Conservation (phyloP, 2,888 invertebrate genomes). For the Frankliniella intonsa region DNA sequence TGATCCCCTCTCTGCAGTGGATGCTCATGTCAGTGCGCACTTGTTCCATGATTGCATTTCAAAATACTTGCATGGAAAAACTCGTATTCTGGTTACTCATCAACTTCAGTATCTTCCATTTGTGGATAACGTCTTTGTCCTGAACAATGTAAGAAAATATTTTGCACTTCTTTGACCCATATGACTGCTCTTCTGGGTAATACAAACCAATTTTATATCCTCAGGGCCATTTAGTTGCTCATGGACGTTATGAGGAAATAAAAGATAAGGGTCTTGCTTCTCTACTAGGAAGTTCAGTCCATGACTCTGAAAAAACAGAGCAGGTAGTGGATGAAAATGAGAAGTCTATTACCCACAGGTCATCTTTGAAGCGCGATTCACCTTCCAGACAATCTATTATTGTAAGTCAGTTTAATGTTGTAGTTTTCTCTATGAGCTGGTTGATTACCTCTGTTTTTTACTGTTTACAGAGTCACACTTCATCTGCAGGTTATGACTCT, state of each 20-base stretch:
- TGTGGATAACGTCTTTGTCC: conserved; percentile 60
- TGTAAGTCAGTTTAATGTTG: background rate
- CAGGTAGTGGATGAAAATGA: background rate
- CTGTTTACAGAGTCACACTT: background rate
- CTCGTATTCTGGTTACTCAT: conserved; percentile 75
- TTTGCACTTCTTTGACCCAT: background rate
- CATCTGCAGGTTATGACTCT: background rate
- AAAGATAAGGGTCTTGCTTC: background rate
- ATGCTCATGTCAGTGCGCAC: conserved; percentile 69
- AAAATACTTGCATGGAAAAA: conserved; percentile 59
- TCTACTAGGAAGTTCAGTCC: background rate
- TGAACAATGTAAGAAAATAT: conserved; percentile 56
- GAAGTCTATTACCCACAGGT: background rate
- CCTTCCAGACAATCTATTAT: background rate
- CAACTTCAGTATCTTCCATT: conserved; percentile 70
- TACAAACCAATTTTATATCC: background rate
- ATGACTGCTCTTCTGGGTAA: background rate
- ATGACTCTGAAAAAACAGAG: background rate
- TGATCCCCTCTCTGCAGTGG: conserved; percentile 76
- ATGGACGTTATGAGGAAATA: background rate
- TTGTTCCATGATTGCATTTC: conserved; percentile 68
- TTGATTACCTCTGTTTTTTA: background rate
- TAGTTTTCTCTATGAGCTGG: background rate
- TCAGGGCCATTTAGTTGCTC: background rate
- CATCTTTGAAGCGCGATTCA: background rate